These are phyloP conservation scores for Sogatella furcifera DNA, from an alignment of 1,140 invertebrate species.

Conservation along the genomic window DNA sequence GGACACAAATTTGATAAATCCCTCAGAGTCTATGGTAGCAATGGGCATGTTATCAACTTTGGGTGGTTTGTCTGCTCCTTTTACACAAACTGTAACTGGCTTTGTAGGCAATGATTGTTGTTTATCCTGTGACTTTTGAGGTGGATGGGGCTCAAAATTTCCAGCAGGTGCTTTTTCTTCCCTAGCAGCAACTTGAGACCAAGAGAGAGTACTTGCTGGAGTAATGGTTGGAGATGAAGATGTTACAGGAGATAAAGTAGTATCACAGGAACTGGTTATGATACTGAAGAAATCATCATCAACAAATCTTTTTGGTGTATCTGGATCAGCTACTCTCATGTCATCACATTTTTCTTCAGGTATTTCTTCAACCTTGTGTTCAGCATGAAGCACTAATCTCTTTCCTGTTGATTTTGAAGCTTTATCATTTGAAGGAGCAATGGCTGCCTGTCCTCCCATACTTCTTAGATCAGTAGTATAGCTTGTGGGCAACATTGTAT, in stretches of 20 bases:
- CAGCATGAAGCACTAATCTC: background rate
- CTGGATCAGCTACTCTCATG: background rate
- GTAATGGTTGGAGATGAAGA: no score
- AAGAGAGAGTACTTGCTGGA: background rate
- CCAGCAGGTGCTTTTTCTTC: slow-evolving; percentile 8
- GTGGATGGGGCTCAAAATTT: no score
- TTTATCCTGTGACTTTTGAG: no score
- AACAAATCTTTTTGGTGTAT: slow-evolving; percentile 8
- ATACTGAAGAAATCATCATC: slow-evolving; percentile 2
- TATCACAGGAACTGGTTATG: no score
- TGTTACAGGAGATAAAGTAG: no score
- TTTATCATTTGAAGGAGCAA: no score
- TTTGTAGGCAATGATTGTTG: no score
- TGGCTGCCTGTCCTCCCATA: no score
- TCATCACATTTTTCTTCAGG: slow-evolving; percentile 10
- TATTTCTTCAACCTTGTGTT: slow-evolving; percentile 7
- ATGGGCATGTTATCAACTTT: slow-evolving; percentile 17
- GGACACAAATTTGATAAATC: slow-evolving; percentile 37
- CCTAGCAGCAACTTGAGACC: slow-evolving; percentile 2
- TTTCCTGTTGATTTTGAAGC: background rate
- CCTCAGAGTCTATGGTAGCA: slow-evolving; percentile 36
- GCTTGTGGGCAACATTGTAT: no score
- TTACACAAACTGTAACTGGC: no score
- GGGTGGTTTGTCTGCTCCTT: no score
- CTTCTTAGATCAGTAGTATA: no score